A percentile compares a stretch with the other conserved stretches of the same genome.
These are phyloP conservation scores for Meda fulgida DNA, from an alignment of 2,797 vertebrate species.

Conservation along the genomic window DNA sequence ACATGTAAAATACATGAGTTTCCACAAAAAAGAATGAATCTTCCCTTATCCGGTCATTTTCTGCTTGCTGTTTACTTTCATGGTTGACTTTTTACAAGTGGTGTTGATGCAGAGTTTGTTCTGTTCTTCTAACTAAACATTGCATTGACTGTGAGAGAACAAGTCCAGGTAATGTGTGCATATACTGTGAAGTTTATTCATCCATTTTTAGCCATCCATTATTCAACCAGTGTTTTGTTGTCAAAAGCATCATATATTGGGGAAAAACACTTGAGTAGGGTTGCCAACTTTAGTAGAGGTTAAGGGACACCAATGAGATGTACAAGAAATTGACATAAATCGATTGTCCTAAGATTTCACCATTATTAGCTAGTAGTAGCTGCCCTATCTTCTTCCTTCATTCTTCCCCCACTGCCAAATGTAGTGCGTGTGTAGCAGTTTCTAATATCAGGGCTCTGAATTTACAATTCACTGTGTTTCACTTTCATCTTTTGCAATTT, in stretches of 20 bases:
- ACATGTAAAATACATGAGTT: not conserved
- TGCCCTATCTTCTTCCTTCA: not conserved
- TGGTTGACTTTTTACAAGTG: slow-evolving; percentile 8
- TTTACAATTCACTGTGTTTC: not conserved
- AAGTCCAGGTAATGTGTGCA: slow-evolving; percentile 58
- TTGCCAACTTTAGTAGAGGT: slow-evolving; percentile 29
- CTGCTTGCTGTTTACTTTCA: not conserved
- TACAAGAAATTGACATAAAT: not conserved
- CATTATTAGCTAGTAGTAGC: not conserved
- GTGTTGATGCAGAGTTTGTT: slow-evolving; percentile 48
- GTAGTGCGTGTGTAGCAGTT: not conserved
- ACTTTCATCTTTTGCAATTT: not conserved
- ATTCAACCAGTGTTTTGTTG: slow-evolving; percentile 16
- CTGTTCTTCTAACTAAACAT: slow-evolving; percentile 47
- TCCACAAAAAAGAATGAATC: not conserved
- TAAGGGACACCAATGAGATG: not conserved
- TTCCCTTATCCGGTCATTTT: not conserved
- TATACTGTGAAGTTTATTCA: slow-evolving; percentile 28
- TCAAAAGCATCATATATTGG: slow-evolving; percentile 28
- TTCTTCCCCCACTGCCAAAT: not conserved
- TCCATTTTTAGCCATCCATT: slow-evolving; percentile 39
- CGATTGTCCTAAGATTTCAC: not conserved
- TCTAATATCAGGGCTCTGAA: not conserved
- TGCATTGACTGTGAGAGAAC: slow-evolving; percentile 60
- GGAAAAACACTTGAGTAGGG: not conserved